Conservation (phyloP, 1,140 invertebrate genomes). For the Zaprionus davidi region DNA sequence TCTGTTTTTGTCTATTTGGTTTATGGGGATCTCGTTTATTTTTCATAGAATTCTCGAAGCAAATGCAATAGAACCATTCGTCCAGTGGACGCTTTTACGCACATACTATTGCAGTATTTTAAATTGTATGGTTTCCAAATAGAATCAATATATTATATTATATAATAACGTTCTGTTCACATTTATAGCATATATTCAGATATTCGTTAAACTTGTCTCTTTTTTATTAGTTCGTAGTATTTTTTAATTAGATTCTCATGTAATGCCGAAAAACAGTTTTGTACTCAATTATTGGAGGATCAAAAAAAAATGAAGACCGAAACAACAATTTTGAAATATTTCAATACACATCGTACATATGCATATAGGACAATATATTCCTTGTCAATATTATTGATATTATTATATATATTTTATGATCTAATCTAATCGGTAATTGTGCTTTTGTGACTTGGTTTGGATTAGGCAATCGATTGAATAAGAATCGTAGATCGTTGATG, state of each 20-base stretch:
- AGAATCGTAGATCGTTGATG: conserved; percentile 25
- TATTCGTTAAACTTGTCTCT: conserved; percentile 13
- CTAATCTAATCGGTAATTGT: conserved; percentile 28
- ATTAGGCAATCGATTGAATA: conserved; percentile 27
- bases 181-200: conserved; percentile 12
- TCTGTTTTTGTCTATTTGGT: conserved; percentile 27
- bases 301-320: conserved; percentile 25
- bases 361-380: not conserved
- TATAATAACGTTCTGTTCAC: conserved; percentile 4
- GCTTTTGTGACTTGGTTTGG: conserved; percentile 25
- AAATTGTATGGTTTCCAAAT: not conserved
- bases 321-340: conserved; percentile 37
- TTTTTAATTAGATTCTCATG: conserved; percentile 28
- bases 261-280: conserved; percentile 37
- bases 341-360: conserved; percentile 14
- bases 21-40: conserved; percentile 29
- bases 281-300: conserved; percentile 43
- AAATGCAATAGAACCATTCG: conserved; percentile 7
- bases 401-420: conserved; percentile 7
- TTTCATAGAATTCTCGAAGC: conserved; percentile 7
- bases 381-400: not conserved
- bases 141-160: conserved; percentile 2
- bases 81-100: not conserved
- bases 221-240: conserved; percentile 24
- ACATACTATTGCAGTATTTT: not conserved